Conservation (phyloP, 2,888 invertebrate species). For the Cheilosia scutellata region DNA sequence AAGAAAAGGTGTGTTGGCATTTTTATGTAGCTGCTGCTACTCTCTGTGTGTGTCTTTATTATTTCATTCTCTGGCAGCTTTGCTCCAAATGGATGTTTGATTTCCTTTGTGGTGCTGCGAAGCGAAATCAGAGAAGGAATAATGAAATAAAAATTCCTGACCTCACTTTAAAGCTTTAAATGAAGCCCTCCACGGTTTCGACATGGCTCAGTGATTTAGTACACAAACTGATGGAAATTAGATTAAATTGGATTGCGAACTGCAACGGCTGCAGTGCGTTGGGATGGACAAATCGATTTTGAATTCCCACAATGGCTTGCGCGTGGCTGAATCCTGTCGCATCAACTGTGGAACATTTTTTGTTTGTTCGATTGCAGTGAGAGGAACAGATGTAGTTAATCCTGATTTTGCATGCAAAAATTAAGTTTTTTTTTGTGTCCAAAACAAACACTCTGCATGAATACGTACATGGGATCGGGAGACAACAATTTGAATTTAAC, state of each 20-base stretch:
- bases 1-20: conserved; percentile 60
- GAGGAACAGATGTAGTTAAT: conserved; percentile 25
- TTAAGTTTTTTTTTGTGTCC: neutral
- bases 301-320: conserved; percentile 33
- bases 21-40: conserved; percentile 43
- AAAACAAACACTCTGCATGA: neutral
- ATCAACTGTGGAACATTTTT: conserved; percentile 14
- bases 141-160: conserved; percentile 58
- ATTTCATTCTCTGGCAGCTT: conserved; percentile 15
- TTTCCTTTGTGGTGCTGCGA: conserved; percentile 47
- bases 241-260: conserved; percentile 17
- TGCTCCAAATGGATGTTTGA: conserved; percentile 36
- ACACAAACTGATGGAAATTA: conserved; percentile 25
- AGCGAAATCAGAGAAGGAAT: conserved; percentile 48
- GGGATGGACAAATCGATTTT: conserved; percentile 9
- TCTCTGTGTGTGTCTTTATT: conserved; percentile 40
- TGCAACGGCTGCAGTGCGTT: neutral
- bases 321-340: neutral
- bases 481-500: neutral
- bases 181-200: neutral
- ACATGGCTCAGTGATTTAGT: conserved; percentile 14
- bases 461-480: neutral
- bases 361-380: neutral
- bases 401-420: conserved; percentile 20
- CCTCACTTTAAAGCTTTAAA: conserved; percentile 38